Evolutionary conservation across 2,888 invertebrate genomes (phyloP), one percentile per base, ranked within the genome.

Genomic region (Pasiphila rectangulata): DNA sequence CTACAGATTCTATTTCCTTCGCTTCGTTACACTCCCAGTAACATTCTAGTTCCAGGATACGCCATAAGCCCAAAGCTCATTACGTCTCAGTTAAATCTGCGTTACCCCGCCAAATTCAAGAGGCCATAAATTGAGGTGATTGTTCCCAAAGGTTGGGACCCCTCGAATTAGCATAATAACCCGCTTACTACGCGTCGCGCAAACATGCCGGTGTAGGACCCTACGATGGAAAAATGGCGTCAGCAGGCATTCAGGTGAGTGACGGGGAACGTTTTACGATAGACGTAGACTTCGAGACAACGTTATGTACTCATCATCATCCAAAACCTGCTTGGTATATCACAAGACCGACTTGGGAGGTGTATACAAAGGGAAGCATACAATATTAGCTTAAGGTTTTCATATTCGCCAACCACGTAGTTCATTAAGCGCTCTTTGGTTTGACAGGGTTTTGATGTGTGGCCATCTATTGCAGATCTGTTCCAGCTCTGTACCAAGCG

Each of bases 51-150:
- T 21, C 9, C 17, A 45, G 51, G 25, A 54, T 55, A 40, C 41
- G 32, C 53, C 50, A 37, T 27, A 42, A 41, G 42, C 55, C 46
- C 37, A 47, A 54, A 61, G 47, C 61, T 61, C 63, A 60, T 67
- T 63, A 64, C 68, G 51, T 62, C 65, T 65, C 62, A 58, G 66
- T 67, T 64, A 69, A 76, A 75, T 75, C 75, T 68, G 69, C 50
- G 53, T 64, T 69, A 70, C 74, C 70, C 75, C 65, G 61, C 68
- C 64, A 61, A 72, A 72, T 72, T 70, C 62, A 65, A 63, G 57
- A 69, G 72, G 69, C 63, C 70, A 75, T 81, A 79, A 81, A 79
- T 79, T 78, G 73, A 63, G 59, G 60, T 70, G 70, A 79, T 74
- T 68, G 76, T 67, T 69, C 73, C 73, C 76, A 52, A 46, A 60